phyloP scores from a whole-genome alignment of 2,888 invertebrate genomes.

The Drosophila formosana region DNA sequence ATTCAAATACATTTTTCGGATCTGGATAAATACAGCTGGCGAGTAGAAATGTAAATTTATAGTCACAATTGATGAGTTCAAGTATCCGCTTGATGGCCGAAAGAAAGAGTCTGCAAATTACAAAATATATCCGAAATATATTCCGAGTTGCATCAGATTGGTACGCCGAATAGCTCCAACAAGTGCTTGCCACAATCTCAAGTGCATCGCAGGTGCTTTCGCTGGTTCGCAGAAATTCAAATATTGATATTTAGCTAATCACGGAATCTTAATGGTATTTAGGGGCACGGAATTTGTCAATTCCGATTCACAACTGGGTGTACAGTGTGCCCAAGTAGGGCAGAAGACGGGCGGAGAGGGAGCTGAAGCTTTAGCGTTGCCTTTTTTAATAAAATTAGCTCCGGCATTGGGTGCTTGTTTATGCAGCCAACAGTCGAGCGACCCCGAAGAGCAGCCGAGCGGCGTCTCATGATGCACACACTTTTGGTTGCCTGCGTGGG shows the following conservation, averaged over 20 bases:
- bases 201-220: slow-evolving; percentile 11
- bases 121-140: too few species aligned
- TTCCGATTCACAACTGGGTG: slow-evolving; percentile 39
- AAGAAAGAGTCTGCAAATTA: too few species aligned
- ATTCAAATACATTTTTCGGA: too few species aligned
- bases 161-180: not conserved
- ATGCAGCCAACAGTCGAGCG: slow-evolving; percentile 64
- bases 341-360: not conserved
- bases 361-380: slow-evolving; percentile 53
- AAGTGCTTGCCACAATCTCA: slow-evolving; percentile 4
- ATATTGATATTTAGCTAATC: slow-evolving; percentile 41
- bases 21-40: too few species aligned
- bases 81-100: too few species aligned
- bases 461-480: slow-evolving; percentile 56
- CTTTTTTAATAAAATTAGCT: slow-evolving; percentile 78
- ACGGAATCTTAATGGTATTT: slow-evolving; percentile 43
- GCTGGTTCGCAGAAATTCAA: slow-evolving; percentile 18
- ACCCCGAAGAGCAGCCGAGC: slow-evolving; percentile 48
- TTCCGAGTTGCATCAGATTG: too few species aligned
- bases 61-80: too few species aligned
- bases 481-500: slow-evolving; percentile 25
- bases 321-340: slow-evolving; percentile 30
- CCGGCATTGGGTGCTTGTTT: slow-evolving; percentile 74
- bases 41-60: too few species aligned
- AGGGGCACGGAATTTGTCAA: slow-evolving; percentile 38